A percentile compares a stretch with the other conserved stretches of the same genome.
phyloP scores from a whole-genome alignment of 1,140 invertebrate genomes.

The Triops cancriformis region DNA sequence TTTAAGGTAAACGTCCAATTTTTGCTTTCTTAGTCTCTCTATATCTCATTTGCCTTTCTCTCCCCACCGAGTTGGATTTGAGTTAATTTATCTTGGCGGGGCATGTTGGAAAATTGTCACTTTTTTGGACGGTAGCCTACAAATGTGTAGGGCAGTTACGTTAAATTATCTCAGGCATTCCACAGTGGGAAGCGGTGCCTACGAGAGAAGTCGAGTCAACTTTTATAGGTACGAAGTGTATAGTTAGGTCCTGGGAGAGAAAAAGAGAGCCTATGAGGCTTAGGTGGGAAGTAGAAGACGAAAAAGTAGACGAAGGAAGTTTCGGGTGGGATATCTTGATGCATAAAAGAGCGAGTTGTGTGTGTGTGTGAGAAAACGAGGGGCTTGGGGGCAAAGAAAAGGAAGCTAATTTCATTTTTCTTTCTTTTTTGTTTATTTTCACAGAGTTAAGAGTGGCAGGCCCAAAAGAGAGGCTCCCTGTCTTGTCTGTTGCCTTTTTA shows the following conservation, averaged over 20 bases:
- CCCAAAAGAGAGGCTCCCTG: neutral
- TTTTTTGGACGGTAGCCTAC: neutral
- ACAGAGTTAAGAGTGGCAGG: neutral
- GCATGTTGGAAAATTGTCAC: constrained; percentile 5
- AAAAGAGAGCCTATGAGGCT: too few relatives aligned
- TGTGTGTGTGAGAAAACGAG: neutral
- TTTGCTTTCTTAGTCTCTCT: neutral
- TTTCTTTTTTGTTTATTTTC: neutral
- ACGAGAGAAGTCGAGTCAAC: neutral
- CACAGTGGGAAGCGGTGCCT: neutral
- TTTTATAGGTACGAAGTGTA: neutral
- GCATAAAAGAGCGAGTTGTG: neutral
- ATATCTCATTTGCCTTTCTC: neutral
- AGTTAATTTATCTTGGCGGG: neutral
- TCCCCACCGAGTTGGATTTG: neutral
- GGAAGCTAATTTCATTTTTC: neutral
- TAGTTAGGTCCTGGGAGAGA: too few relatives aligned
- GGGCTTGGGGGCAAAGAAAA: neutral
- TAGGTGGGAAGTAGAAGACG: too few relatives aligned
- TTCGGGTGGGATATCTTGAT: neutral
- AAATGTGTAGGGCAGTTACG: neutral
- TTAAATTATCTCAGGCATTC: neutral
- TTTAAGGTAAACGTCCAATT: neutral
- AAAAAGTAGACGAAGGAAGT: too few relatives aligned
- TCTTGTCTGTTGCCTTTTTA: constrained; percentile 5